Evolutionary conservation across 2,113 vertebrate species (phyloP).

Genomic region (Origma solitaria): DNA sequence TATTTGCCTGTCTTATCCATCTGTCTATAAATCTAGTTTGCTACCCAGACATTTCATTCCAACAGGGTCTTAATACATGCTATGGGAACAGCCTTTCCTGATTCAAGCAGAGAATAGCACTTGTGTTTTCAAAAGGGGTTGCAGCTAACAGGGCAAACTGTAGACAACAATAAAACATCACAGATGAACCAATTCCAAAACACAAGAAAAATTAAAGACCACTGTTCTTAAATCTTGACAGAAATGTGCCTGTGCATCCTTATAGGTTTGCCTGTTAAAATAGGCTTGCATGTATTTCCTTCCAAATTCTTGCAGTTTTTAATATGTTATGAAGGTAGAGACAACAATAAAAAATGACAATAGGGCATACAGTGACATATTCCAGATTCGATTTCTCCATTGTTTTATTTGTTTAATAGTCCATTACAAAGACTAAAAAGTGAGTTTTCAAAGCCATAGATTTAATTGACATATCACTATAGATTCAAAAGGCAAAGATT

Average conservation of each 20-base stretch:
- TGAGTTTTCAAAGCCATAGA: not conserved
- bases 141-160: not conserved
- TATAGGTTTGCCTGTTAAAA: not conserved
- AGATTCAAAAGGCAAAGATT: not conserved
- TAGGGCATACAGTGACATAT: not conserved
- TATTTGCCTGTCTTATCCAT: conserved; percentile 14
- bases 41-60: not conserved
- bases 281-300: not conserved
- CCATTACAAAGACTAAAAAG: not conserved
- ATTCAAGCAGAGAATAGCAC: not conserved
- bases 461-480: not conserved
- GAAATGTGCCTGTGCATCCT: not conserved
- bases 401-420: not conserved
- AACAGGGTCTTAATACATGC: not conserved
- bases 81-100: not conserved
- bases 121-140: not conserved
- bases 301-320: not conserved
- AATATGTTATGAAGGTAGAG: not conserved
- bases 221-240: not conserved
- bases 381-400: not conserved
- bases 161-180: not conserved
- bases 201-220: not conserved
- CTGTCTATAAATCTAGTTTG: not conserved
- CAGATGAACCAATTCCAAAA: not conserved
- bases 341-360: not conserved